phyloP scores from a whole-genome alignment of 2,888 invertebrate genomes.

The Spisula solida region DNA sequence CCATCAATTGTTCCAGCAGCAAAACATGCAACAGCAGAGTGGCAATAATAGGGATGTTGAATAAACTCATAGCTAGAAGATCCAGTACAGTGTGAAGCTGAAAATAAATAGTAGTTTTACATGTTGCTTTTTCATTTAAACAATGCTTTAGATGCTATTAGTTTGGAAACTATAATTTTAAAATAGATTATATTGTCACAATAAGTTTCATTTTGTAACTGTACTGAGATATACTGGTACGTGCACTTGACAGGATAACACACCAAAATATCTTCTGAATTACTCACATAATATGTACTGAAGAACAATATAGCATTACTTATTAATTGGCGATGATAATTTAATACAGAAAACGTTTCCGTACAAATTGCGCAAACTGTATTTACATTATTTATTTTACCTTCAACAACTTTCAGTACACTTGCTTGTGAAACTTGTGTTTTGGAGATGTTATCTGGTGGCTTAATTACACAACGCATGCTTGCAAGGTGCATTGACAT shows the following conservation, averaged over 20 bases:
- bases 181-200: too few species aligned
- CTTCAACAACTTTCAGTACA: conserved; percentile 24
- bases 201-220: too few species aligned
- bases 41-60: conserved; percentile 31
- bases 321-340: too few species aligned
- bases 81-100: neutral
- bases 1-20: neutral
- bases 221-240: too few species aligned
- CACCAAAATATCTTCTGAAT: too few species aligned
- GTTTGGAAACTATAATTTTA: too few species aligned
- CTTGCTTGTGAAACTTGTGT: neutral
- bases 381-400: neutral
- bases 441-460: neutral
- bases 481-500: conserved; percentile 17
- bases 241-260: too few species aligned
- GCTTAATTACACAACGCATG: conserved; percentile 22
- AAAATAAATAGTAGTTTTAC: neutral
- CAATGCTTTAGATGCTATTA: too few species aligned
- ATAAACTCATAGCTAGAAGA: neutral
- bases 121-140: neutral
- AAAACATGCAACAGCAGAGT: conserved; percentile 14
- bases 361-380: neutral
- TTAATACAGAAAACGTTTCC: too few species aligned
- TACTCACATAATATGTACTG: too few species aligned
- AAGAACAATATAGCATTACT: too few species aligned